Conservation (phyloP, 2,797 vertebrate genomes). For the Liasis olivaceus region DNA sequence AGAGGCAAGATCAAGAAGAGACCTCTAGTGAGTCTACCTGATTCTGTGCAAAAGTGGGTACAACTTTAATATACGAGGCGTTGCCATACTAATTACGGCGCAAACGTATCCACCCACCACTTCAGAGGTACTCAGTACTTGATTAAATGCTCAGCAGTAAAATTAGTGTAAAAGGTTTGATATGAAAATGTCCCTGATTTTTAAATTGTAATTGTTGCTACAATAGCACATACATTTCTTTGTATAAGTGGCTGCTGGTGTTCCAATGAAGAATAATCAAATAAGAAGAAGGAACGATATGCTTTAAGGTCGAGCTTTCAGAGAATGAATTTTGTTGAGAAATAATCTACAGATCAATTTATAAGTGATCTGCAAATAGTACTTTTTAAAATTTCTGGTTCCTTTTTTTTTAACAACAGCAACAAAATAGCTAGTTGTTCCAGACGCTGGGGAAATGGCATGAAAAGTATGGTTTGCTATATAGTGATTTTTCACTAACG, state of each 20-base stretch:
- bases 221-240: conserved; percentile 18
- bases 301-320: neutral
- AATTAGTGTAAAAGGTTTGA: conserved; percentile 24
- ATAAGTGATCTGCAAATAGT: neutral
- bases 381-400: neutral
- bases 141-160: conserved; percentile 29
- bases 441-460: neutral
- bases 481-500: neutral
- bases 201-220: conserved; percentile 40
- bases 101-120: conserved; percentile 10
- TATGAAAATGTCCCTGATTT: conserved; percentile 40
- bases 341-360: neutral
- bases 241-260: conserved; percentile 22
- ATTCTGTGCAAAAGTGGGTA: conserved; percentile 10
- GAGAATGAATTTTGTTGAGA: neutral
- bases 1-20: conserved; percentile 40
- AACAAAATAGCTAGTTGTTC: neutral
- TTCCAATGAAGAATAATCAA: conserved; percentile 14
- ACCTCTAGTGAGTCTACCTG: conserved; percentile 1
- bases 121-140: conserved; percentile 35
- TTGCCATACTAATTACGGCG: conserved; percentile 51
- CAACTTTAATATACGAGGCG: conserved; percentile 30
- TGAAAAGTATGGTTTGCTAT: neutral
- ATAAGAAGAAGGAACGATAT: neutral
- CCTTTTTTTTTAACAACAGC: neutral